A percentile compares a stretch with the other conserved stretches of the same genome.
These are phyloP conservation scores for Nothobranchius kuhntae DNA, from an alignment of 2,113 vertebrate genomes.

Conservation along the genomic window DNA sequence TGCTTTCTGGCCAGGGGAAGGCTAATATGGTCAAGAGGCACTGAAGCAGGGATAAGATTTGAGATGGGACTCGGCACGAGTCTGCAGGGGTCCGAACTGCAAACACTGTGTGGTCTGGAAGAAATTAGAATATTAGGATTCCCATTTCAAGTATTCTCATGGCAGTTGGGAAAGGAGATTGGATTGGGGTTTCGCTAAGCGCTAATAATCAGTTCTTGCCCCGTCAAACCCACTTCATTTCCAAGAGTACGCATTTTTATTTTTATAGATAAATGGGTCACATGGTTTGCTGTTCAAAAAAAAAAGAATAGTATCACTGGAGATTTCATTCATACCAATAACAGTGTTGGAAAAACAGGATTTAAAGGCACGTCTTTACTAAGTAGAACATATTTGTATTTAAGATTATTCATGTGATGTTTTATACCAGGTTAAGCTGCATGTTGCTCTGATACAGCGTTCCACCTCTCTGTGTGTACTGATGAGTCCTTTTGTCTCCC, in stretches of 20 bases:
- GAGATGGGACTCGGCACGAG: slow-evolving; percentile 37
- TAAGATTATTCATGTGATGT: too few species aligned
- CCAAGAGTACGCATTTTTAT: slow-evolving; percentile 42
- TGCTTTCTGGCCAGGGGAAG: slow-evolving; percentile 38
- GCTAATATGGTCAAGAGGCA: slow-evolving; percentile 67
- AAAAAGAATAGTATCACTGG: neutral
- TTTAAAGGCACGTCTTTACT: too few species aligned
- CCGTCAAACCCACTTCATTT: slow-evolving; percentile 44
- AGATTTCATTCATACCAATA: neutral
- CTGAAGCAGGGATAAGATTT: slow-evolving; percentile 45
- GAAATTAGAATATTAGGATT: slow-evolving; percentile 64
- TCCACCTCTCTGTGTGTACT: too few species aligned
- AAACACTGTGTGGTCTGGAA: slow-evolving; percentile 36
- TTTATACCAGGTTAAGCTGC: too few species aligned
- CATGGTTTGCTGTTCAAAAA: slow-evolving; percentile 23
- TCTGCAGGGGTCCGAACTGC: slow-evolving; percentile 21
- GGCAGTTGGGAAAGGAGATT: slow-evolving; percentile 60
- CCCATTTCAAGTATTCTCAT: slow-evolving; percentile 53
- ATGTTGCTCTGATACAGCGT: too few species aligned
- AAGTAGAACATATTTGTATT: too few species aligned
- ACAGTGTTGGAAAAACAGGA: too few species aligned
- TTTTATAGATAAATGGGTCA: slow-evolving; percentile 52
- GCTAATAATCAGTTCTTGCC: slow-evolving; percentile 46
- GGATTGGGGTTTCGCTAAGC: slow-evolving; percentile 40
- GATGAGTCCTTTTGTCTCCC: too few species aligned